phyloP scores from a whole-genome alignment of 2,113 vertebrate species.

The Podilymbus podiceps region DNA sequence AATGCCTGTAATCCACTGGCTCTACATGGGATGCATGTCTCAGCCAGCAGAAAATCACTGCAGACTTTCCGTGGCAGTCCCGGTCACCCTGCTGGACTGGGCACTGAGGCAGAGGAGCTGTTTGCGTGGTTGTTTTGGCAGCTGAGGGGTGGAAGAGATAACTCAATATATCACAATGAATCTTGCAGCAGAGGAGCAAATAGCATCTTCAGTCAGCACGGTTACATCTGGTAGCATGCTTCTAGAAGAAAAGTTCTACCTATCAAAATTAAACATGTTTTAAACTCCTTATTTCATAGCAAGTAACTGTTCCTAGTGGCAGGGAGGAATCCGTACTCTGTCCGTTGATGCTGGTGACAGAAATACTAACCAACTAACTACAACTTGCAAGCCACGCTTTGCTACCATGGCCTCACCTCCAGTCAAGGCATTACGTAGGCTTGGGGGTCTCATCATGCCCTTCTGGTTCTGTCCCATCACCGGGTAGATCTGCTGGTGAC shows the following conservation, averaged over 20 bases:
- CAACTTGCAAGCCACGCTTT: not conserved
- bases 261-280: not conserved
- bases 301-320: not conserved
- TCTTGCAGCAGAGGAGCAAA: not conserved
- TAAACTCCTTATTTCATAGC: not conserved
- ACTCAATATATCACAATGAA: not conserved
- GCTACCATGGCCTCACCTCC: not conserved
- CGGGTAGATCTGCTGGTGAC: not conserved
- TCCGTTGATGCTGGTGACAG: not conserved
- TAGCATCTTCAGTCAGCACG: accelerated
- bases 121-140: accelerated
- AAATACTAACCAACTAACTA: not conserved
- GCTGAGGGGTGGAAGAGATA: not conserved
- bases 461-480: not conserved
- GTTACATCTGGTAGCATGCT: too few species aligned
- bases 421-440: not conserved
- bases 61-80: not conserved
- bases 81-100: accelerated
- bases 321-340: not conserved
- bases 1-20: not conserved
- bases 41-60: not conserved
- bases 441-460: not conserved
- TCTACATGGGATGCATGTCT: not conserved
- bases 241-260: not conserved
- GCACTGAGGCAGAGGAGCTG: not conserved